A percentile compares a stretch with the other conserved stretches of the same genome.
Conservation (phyloP, 2,888 invertebrate genomes). For the Augochlorella aurata region DNA sequence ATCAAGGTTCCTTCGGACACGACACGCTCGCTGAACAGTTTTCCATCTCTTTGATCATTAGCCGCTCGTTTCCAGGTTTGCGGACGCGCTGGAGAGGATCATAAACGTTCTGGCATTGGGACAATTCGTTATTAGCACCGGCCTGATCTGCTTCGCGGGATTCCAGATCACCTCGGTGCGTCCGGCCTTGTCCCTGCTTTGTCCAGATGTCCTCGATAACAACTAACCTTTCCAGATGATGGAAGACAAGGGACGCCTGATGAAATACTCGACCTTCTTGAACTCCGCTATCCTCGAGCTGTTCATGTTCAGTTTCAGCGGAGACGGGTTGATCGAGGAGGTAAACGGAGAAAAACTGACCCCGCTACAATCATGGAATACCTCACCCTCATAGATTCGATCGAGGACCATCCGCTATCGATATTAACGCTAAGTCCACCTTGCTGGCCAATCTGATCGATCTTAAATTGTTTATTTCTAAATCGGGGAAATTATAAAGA, state of each 20-base stretch:
- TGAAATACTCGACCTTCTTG: conserved; percentile 71
- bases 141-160: conserved; percentile 75
- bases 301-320: conserved; percentile 76
- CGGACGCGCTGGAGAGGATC: conserved; percentile 72
- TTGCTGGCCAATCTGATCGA: too few relatives aligned
- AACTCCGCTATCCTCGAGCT: conserved; percentile 74
- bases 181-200: conserved; percentile 2
- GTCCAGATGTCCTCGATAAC: conserved; percentile 18
- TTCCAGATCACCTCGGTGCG: conserved; percentile 76
- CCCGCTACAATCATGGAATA: not conserved
- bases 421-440: not conserved
- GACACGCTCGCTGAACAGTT: not conserved
- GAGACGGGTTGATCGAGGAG: conserved; percentile 72
- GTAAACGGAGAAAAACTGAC: conserved; percentile 52
- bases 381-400: not conserved
- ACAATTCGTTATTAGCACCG: conserved; percentile 76
- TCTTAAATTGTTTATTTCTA: too few relatives aligned
- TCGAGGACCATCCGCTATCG: not conserved
- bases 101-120: conserved; percentile 74
- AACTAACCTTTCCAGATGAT: conserved; percentile 66
- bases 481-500: too few relatives aligned
- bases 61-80: conserved; percentile 67
- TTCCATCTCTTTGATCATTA: not conserved
- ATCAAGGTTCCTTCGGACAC: too few relatives aligned
- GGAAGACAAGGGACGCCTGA: conserved; percentile 66